Evolutionary conservation across 1,140 invertebrate genomes (phyloP), one percentile per base, ranked within the genome.

Genomic region (Dendroctonus valens): DNA sequence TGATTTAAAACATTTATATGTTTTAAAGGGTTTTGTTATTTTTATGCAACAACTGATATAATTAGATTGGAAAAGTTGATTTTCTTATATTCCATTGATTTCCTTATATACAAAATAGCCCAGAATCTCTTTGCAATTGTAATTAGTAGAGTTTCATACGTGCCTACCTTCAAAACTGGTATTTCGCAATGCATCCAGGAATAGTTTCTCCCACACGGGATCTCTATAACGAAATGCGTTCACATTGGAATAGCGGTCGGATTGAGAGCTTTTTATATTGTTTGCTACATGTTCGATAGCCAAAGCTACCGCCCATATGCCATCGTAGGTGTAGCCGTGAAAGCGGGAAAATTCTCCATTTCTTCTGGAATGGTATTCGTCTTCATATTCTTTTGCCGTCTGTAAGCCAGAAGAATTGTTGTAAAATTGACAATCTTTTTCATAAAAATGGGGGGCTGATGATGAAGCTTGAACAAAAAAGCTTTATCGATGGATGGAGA

Each of bases 251-350:
- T 91, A 89, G 6, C 87, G 84, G 49, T 86, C 82, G 69, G 80
- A 80, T 61, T 70, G 70, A 26, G 26, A 1, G 26, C 26, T 26
- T 57, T 73, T 72, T n/a, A 89, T 83, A 64, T 84, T 81, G 70
- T 90, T 87, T 0, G 91, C 88, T 41, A 95, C 93, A 68, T 90
- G 89, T 71, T 96, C 91, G 63, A 96, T 93, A 11, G 94, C 93
- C 62, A 95, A 78, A 0, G 95, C 95, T 60, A 97, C 93, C 0
- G 95, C 93, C 96, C 96, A 98, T 62, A 98, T 93, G 5, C 86
- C 84, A 79, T 98, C 96, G 79, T 98, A 98, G 9, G 96, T 96
- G 78, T 98, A 98, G 1, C 95, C 96, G 77, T 98, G 95, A 78
- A 96, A 98, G 53, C 93, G 86, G 11, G 94, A 97, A 78, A 95